A percentile compares a stretch with the other conserved stretches of the same genome.
Evolutionary conservation across 2,113 vertebrate species (phyloP).

Genomic region (Plestiodon gilberti): DNA sequence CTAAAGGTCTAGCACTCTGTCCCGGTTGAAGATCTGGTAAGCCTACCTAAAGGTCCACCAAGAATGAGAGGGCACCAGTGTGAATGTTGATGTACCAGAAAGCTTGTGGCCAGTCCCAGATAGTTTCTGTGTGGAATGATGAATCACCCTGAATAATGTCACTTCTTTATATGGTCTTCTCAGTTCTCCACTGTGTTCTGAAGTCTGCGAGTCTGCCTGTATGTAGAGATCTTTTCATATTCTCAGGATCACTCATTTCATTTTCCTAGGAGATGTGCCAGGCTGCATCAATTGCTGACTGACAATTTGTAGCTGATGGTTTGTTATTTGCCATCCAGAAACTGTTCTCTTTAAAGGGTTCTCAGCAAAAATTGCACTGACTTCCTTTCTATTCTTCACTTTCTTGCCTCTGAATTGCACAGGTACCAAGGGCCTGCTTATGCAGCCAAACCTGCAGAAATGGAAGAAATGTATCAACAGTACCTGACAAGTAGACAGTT

Average conservation of each 20-base stretch:
- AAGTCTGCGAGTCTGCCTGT: background rate
- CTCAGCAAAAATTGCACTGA: background rate
- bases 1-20: too few species aligned
- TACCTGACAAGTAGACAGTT: background rate
- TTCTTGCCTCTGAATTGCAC: background rate
- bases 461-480: background rate
- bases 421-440: background rate
- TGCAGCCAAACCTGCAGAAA: background rate
- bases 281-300: conserved; percentile 9
- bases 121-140: background rate
- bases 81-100: conserved; percentile 25
- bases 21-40: too few species aligned
- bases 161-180: background rate
- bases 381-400: background rate
- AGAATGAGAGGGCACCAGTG: conserved; percentile 3
- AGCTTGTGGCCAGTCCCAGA: conserved; percentile 13
- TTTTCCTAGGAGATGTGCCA: background rate
- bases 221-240: background rate
- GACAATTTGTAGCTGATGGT: fast-evolving
- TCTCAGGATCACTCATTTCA: background rate
- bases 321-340: conserved; percentile 7
- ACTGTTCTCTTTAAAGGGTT: background rate
- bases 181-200: background rate
- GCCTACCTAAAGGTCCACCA: background rate
- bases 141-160: background rate